A percentile compares a stretch with the other conserved stretches of the same genome.
Evolutionary conservation across 2,113 vertebrate genomes (phyloP).

Genomic region (Istiophorus platypterus): DNA sequence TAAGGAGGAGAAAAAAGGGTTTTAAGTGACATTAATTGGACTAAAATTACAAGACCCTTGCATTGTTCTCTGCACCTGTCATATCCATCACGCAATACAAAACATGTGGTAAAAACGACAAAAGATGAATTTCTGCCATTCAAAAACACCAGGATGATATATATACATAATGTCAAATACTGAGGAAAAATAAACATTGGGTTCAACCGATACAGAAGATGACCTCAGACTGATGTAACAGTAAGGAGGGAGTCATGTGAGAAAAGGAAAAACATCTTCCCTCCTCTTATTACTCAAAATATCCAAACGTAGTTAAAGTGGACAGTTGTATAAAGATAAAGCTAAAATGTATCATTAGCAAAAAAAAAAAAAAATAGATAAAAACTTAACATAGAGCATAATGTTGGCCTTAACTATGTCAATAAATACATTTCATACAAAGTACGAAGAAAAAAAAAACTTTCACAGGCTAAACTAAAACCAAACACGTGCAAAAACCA

Average conservation of each 20-base stretch:
- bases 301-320: neutral
- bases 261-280: conserved; percentile 1
- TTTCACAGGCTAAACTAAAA: conserved; percentile 70
- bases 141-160: conserved; percentile 15
- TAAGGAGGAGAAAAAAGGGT: neutral
- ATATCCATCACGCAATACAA: neutral
- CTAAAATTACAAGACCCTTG: neutral
- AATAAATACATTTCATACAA: conserved; percentile 70
- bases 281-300: neutral
- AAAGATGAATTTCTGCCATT: neutral
- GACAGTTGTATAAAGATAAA: conserved; percentile 26
- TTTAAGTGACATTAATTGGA: neutral
- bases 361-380: conserved; percentile 17
- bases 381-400: conserved; percentile 32
- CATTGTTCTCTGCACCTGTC: neutral
- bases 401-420: conserved; percentile 20
- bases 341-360: conserved; percentile 29
- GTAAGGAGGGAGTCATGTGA: conserved; percentile 14
- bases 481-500: conserved; percentile 68
- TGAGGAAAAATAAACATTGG: neutral
- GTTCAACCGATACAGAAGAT: neutral
- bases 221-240: conserved; percentile 29
- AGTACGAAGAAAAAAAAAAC: conserved; percentile 10
- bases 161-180: neutral
- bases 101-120: neutral